These are phyloP conservation scores for Phania funesta DNA, from an alignment of 2,888 invertebrate species.

Conservation along the genomic window DNA sequence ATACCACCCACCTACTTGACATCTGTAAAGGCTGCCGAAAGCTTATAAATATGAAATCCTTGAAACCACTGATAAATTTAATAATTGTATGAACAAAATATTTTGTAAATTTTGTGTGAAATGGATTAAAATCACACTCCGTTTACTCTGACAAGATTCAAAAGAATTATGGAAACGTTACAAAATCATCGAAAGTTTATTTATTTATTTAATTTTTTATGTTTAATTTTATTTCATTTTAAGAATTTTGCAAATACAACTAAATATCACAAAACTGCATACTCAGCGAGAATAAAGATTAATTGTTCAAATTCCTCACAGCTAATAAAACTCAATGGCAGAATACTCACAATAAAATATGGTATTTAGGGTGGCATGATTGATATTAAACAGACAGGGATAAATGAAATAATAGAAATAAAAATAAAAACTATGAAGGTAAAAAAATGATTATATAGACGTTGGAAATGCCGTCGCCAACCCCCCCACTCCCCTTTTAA, in stretches of 20 bases:
- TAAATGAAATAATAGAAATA: background rate
- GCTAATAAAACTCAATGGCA: background rate
- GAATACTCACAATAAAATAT: background rate
- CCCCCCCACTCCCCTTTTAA: too few relatives aligned
- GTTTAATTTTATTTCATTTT: too few relatives aligned
- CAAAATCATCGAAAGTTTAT: slow-evolving; percentile 2
- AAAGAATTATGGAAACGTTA: background rate
- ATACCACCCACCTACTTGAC: too few relatives aligned
- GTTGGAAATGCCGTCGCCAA: too few relatives aligned
- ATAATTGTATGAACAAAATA: background rate
- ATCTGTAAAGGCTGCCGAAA: slow-evolving; percentile 6
- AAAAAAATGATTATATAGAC: too few relatives aligned
- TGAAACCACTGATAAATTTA: slow-evolving; percentile 17
- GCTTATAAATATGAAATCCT: background rate
- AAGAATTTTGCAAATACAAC: background rate
- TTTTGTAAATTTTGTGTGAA: background rate
- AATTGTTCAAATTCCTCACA: background rate
- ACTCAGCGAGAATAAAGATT: background rate
- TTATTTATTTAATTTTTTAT: background rate
- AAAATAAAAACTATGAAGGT: too few relatives aligned
- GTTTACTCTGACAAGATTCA: background rate
- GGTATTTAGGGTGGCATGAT: background rate
- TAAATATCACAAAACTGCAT: background rate
- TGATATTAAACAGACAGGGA: background rate
- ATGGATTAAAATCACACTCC: background rate